A percentile compares a stretch with the other conserved stretches of the same genome.
phyloP scores from a whole-genome alignment of 2,113 vertebrate genomes.

The Octodon degus region DNA sequence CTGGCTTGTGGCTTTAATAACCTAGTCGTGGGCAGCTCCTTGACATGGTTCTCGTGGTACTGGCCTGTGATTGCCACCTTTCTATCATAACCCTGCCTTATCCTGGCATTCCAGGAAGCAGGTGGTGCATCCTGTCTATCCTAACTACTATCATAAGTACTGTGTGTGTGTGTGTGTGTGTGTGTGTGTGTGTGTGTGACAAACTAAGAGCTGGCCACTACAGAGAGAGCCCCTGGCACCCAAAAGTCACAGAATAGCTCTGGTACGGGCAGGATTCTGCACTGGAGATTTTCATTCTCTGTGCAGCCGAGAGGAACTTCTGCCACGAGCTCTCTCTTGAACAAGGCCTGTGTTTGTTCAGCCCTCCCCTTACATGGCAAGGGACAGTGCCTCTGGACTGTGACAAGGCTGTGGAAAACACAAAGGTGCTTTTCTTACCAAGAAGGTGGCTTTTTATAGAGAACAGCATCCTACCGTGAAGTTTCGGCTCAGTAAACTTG shows the following conservation, averaged over 20 bases:
- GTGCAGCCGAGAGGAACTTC: background rate
- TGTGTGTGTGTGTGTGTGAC: background rate
- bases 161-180: background rate
- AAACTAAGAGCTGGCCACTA: background rate
- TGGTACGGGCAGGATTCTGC: background rate
- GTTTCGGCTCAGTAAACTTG: conserved; percentile 14
- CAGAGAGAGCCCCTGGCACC: background rate
- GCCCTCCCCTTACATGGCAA: background rate
- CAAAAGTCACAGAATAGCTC: background rate
- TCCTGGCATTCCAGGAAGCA: background rate
- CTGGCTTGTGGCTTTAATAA: background rate
- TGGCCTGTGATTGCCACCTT: background rate
- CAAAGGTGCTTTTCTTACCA: background rate
- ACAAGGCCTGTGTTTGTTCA: background rate
- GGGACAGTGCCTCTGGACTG: background rate
- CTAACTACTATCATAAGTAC: background rate
- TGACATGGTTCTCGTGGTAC: background rate
- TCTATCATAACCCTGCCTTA: background rate
- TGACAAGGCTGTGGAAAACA: background rate
- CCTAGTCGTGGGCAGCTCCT: background rate
- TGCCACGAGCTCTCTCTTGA: background rate
- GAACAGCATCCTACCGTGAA: background rate
- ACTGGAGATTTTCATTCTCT: background rate
- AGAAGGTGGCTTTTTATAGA: conserved; percentile 61
- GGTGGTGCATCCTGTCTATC: background rate